These are phyloP conservation scores for Antheraea pernyi DNA, from an alignment of 1,140 invertebrate genomes.

Conservation along the genomic window DNA sequence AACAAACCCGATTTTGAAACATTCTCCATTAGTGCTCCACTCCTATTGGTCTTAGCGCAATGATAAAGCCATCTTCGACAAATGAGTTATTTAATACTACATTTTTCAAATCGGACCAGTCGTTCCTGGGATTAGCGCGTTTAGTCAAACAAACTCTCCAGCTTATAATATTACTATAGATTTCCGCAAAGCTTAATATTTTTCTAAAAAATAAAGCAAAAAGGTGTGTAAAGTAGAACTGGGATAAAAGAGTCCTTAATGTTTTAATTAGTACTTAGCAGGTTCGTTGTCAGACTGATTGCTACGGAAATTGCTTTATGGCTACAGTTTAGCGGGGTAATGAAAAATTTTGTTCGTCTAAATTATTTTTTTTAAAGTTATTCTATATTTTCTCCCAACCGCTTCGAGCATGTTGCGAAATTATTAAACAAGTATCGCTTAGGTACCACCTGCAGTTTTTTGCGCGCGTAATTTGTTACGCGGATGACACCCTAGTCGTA, in stretches of 20 bases:
- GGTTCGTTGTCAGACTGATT: conserved; percentile 17
- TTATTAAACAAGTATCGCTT: not conserved
- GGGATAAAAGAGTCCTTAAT: conserved; percentile 15
- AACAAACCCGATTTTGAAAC: too few relatives aligned
- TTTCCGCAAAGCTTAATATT: not conserved
- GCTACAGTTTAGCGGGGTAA: conserved; percentile 18
- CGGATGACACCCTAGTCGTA: too few relatives aligned
- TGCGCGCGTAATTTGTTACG: too few relatives aligned
- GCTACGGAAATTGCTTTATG: conserved; percentile 24
- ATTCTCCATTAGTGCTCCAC: too few relatives aligned
- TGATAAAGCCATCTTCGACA: too few relatives aligned
- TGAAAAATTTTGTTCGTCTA: conserved; percentile 22
- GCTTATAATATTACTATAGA: not conserved
- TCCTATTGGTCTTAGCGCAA: too few relatives aligned
- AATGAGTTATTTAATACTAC: too few relatives aligned
- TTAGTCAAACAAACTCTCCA: not conserved
- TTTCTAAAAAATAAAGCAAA: conserved; percentile 3
- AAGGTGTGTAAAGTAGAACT: conserved; percentile 2
- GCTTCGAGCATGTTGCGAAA: not conserved
- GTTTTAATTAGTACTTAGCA: conserved; percentile 27
- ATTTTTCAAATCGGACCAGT: too few relatives aligned
- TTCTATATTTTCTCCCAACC: not conserved
- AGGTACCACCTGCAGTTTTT: not conserved
- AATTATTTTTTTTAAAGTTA: not conserved
- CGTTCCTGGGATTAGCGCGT: too few relatives aligned